Percentiles rank a stretch among this genome's conserved stretches.
phyloP scores from a whole-genome alignment of 1,140 invertebrate species.

The Ceratitis capitata region DNA sequence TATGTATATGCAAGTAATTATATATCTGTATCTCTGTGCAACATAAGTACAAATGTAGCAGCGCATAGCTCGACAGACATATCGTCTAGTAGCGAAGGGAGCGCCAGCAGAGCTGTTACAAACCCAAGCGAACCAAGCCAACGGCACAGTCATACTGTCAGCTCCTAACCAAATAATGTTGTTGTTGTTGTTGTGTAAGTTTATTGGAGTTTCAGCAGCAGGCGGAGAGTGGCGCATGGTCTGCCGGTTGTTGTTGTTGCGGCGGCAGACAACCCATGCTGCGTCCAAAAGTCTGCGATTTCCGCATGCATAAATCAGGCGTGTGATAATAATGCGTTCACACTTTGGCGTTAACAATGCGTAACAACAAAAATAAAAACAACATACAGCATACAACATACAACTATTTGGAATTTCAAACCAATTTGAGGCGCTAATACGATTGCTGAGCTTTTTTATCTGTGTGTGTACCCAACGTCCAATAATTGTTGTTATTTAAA shows the following conservation, averaged over 20 bases:
- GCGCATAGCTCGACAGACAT: background rate
- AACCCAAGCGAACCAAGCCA: too few species aligned
- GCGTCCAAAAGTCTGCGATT: conserved; percentile 30
- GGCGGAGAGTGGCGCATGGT: background rate
- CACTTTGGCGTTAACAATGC: background rate
- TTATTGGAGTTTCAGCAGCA: background rate
- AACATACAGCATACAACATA: background rate
- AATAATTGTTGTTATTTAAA: conserved; percentile 5
- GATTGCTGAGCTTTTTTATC: conserved; percentile 27
- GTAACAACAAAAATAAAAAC: background rate
- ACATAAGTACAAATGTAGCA: too few species aligned
- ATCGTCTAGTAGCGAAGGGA: conserved; percentile 4
- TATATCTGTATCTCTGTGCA: too few species aligned
- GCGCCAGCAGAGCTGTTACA: too few species aligned
- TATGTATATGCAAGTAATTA: background rate
- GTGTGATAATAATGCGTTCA: conserved; percentile 29
- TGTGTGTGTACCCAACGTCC: background rate
- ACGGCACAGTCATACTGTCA: conserved; percentile 1
- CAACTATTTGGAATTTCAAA: conserved; percentile 15
- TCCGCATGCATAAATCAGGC: conserved; percentile 21
- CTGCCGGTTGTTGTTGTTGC: background rate
- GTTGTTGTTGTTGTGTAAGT: background rate
- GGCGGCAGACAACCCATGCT: conserved; percentile 18
- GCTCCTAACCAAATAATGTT: background rate
- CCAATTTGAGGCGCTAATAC: background rate